A percentile compares a stretch with the other conserved stretches of the same genome.
Evolutionary conservation across 2,797 vertebrate species (phyloP).

Genomic region (Coluber constrictor): DNA sequence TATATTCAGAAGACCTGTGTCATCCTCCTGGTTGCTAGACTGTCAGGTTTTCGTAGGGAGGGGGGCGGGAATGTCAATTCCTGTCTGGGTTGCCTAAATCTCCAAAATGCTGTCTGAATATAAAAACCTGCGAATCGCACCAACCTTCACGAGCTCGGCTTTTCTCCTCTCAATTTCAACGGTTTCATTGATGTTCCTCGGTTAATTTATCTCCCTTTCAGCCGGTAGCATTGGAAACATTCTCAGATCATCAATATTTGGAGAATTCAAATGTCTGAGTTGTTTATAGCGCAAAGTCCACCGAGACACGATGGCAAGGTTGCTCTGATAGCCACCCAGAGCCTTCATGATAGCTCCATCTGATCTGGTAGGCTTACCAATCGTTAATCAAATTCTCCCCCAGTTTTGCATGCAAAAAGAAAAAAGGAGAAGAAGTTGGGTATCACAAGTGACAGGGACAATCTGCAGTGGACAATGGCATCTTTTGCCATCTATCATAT

Average conservation of each 20-base stretch:
- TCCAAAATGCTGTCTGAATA: not conserved
- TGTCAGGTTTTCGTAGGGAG: not conserved
- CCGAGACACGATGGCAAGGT: not conserved
- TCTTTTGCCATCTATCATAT: not conserved
- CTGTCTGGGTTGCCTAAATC: constrained; percentile 19
- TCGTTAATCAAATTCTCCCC: not conserved
- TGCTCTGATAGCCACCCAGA: not conserved
- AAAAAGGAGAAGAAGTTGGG: not conserved
- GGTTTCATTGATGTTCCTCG: constrained; percentile 19
- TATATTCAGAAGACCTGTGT: not conserved
- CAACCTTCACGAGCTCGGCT: constrained; percentile 25
- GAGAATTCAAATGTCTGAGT: constrained; percentile 22
- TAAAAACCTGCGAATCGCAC: constrained; percentile 21
- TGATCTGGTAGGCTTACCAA: not conserved
- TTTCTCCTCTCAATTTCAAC: constrained; percentile 14
- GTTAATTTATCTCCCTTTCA: not conserved
- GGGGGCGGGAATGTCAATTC: not conserved
- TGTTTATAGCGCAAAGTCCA: not conserved
- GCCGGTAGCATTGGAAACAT: constrained; percentile 13
- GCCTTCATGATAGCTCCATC: not conserved
- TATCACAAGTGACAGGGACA: not conserved
- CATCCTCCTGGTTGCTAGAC: constrained; percentile 7
- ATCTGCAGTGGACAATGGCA: not conserved
- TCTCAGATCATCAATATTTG: constrained; percentile 31
- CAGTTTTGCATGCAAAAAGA: not conserved